phyloP scores from a whole-genome alignment of 2,797 vertebrate species.

The Trichosurus vulpecula region DNA sequence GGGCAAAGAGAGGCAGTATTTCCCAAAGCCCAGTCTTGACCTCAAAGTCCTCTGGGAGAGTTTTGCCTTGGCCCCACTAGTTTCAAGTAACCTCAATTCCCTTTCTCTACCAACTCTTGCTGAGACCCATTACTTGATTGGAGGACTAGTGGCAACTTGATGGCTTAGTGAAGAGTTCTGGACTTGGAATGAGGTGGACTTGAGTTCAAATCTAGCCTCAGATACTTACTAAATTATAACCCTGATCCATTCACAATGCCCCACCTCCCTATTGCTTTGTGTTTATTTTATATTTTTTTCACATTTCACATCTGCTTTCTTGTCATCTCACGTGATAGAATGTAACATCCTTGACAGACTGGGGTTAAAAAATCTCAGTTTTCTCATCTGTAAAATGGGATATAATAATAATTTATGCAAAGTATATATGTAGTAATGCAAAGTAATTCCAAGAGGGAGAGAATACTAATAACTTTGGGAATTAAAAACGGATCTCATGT shows the following conservation, averaged over 20 bases:
- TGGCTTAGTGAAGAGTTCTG: not conserved
- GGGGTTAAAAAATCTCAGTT: not conserved
- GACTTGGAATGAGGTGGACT: not conserved
- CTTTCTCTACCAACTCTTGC: not conserved
- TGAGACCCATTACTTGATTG: not conserved
- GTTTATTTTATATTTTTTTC: not conserved
- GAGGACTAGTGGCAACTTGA: too few species aligned
- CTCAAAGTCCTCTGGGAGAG: fast-evolving
- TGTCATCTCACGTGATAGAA: not conserved
- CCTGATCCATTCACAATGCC: not conserved
- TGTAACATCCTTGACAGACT: not conserved
- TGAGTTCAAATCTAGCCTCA: not conserved
- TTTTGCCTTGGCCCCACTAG: not conserved
- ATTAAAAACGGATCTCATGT: not conserved
- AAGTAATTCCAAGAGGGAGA: not conserved
- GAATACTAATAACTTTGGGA: not conserved
- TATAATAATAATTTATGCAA: not conserved
- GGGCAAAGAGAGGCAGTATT: not conserved
- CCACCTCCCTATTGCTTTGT: not conserved
- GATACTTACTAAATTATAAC: not conserved
- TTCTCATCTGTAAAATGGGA: not conserved
- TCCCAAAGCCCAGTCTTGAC: not conserved
- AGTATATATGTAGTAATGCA: not conserved
- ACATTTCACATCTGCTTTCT: not conserved
- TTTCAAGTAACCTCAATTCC: not conserved